phyloP scores from a whole-genome alignment of 2,797 vertebrate genomes.

The Pantherophis alleghaniensis region DNA sequence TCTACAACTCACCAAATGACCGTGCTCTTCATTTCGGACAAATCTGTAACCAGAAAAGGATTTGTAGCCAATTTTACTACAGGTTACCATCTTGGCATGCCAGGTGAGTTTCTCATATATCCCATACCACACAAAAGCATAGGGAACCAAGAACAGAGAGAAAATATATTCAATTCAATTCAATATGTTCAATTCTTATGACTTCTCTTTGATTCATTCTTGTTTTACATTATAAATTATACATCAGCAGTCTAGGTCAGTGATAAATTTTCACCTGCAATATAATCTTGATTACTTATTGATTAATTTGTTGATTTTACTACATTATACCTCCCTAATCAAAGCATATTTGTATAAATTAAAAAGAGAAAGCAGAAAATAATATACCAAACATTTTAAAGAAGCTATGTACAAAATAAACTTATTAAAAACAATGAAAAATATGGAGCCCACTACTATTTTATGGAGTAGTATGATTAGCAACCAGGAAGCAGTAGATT shows the following conservation, averaged over 20 bases:
- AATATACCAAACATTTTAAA: background rate
- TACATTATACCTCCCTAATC: background rate
- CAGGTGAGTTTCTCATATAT: constrained; percentile 68
- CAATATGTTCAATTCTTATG: background rate
- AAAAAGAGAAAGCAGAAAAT: background rate
- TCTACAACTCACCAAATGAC: constrained; percentile 84
- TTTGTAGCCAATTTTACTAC: constrained; percentile 90
- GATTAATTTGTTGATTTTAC: background rate
- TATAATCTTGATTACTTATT: background rate
- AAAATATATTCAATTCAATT: background rate
- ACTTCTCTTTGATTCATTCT: background rate
- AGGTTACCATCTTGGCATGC: constrained; percentile 78
- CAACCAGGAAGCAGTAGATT: background rate
- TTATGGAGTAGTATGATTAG: background rate
- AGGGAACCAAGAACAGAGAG: background rate
- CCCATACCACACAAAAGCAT: background rate
- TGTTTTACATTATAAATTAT: background rate
- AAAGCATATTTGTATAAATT: background rate
- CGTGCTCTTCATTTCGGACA: constrained; percentile 76
- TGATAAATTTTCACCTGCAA: background rate
- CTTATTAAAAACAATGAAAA: background rate
- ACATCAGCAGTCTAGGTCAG: background rate
- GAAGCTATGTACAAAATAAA: background rate
- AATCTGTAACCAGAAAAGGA: constrained; percentile 51
- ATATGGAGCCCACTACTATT: background rate